Percentiles rank a stretch among this genome's conserved stretches.
Conservation (phyloP, 1,140 invertebrate species). For the Palaemon carinicauda region DNA sequence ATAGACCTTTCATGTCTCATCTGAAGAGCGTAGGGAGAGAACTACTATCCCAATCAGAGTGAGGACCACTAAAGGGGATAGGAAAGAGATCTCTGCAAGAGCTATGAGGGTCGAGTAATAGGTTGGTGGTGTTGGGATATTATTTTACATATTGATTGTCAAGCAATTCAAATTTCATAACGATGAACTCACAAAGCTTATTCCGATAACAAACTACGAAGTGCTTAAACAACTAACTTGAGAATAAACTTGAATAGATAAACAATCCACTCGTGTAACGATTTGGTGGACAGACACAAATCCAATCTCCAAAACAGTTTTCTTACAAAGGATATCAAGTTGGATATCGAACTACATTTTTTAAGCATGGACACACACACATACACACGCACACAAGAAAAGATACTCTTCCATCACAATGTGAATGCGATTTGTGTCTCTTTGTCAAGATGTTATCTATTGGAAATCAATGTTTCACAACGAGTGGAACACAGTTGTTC, state of each 20-base stretch:
- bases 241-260: neutral
- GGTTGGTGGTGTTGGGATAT: neutral
- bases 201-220: neutral
- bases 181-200: slow-evolving; percentile 36
- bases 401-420: too few relatives aligned
- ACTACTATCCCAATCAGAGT: too few relatives aligned
- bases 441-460: too few relatives aligned
- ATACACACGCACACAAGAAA: neutral
- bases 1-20: too few relatives aligned
- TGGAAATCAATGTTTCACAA: too few relatives aligned
- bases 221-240: neutral
- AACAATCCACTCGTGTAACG: neutral
- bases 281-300: too few relatives aligned
- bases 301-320: too few relatives aligned
- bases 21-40: too few relatives aligned
- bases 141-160: slow-evolving; percentile 47
- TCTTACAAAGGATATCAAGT: too few relatives aligned
- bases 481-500: too few relatives aligned
- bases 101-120: neutral
- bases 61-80: neutral
- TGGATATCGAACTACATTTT: neutral
- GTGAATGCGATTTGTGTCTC: too few relatives aligned
- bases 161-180: slow-evolving; percentile 47
- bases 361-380: too few relatives aligned
- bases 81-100: neutral